Evolutionary conservation across 2,113 vertebrate species (phyloP).

Genomic region (Sander vitreus): DNA sequence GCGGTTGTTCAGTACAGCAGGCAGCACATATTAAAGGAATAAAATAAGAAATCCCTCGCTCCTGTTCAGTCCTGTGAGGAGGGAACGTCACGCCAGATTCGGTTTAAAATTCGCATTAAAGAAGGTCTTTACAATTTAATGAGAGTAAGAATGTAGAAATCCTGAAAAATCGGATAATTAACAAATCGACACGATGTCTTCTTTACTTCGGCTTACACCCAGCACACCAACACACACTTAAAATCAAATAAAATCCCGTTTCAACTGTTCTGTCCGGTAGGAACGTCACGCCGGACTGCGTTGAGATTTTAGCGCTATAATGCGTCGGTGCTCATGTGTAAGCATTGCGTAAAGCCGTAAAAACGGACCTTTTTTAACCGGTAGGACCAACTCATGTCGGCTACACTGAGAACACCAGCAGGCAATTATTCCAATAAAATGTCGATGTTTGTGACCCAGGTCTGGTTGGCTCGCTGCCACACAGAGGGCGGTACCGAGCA

Average conservation of each 20-base stretch:
- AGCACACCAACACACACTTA: neutral
- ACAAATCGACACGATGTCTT: rapidly evolving
- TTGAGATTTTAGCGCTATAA: neutral
- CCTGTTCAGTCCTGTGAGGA: too few relatives aligned
- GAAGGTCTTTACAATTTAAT: neutral
- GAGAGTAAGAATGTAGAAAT: rapidly evolving
- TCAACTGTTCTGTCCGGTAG: neutral
- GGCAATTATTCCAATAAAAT: neutral
- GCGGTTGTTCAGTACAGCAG: neutral
- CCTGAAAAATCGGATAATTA: rapidly evolving
- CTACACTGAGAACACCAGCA: neutral
- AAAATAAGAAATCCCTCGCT: too few relatives aligned
- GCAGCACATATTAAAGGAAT: neutral
- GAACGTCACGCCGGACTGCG: constrained; percentile 32
- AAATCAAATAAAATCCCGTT: neutral
- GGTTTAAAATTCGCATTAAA: neutral
- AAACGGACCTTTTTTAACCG: neutral
- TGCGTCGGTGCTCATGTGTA: neutral
- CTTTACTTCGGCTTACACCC: neutral
- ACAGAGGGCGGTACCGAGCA: neutral
- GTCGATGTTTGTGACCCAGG: neutral
- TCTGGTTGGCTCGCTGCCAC: neutral
- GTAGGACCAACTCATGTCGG: neutral
- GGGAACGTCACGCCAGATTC: neutral
- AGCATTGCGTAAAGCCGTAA: neutral